Percentiles rank a stretch among this genome's conserved stretches.
These are phyloP conservation scores for Lasioglossum malachurum DNA, from an alignment of 2,888 invertebrate genomes.

Conservation along the genomic window DNA sequence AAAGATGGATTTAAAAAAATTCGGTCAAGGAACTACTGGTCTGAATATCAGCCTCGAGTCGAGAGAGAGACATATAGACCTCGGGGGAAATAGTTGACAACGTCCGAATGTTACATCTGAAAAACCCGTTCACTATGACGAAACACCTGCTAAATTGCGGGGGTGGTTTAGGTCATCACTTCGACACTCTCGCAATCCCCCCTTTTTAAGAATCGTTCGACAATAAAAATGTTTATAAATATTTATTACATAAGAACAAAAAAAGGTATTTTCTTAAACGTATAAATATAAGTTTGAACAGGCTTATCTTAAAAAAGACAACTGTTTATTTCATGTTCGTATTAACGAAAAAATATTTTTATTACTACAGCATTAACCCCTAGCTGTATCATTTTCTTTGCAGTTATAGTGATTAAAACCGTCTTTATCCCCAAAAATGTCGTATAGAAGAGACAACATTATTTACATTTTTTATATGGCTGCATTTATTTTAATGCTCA, in stretches of 20 bases:
- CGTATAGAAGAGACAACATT: too few relatives aligned
- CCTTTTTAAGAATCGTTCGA: too few relatives aligned
- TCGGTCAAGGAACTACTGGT: conserved; percentile 23
- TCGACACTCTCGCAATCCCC: background rate
- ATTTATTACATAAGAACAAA: too few relatives aligned
- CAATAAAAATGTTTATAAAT: background rate
- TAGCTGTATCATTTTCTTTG: too few relatives aligned
- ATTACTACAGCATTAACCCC: background rate
- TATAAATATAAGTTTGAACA: background rate
- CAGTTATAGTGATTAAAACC: too few relatives aligned
- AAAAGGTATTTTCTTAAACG: too few relatives aligned
- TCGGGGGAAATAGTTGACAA: background rate
- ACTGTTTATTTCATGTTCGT: background rate
- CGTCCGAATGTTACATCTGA: background rate
- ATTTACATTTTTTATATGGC: too few relatives aligned
- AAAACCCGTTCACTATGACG: background rate
- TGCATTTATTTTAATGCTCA: too few relatives aligned
- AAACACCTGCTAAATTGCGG: background rate
- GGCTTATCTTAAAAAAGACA: background rate
- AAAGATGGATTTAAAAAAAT: conserved; percentile 24
- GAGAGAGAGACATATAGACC: background rate
- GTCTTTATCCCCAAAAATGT: too few relatives aligned
- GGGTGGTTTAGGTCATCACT: background rate
- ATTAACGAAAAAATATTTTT: background rate
- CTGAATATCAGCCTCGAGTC: conserved; percentile 7